These are phyloP conservation scores for Euzetes globulus DNA, from an alignment of 2,888 invertebrate genomes.

Conservation along the genomic window DNA sequence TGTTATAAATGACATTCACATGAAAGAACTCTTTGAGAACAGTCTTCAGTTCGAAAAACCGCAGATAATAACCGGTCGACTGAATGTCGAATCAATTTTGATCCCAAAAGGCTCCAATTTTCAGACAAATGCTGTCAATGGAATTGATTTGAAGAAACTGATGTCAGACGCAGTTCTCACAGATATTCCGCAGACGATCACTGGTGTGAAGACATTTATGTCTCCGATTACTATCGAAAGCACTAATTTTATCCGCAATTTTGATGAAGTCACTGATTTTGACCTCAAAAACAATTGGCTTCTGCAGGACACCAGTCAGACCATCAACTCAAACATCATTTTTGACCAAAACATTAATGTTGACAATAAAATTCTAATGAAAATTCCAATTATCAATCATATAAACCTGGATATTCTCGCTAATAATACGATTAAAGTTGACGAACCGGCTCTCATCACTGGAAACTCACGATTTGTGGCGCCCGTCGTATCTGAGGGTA, in stretches of 20 bases:
- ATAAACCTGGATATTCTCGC: conserved; percentile 33
- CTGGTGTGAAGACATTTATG: conserved; percentile 35
- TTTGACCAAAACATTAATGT: conserved; percentile 34
- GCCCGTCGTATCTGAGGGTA: conserved; percentile 31
- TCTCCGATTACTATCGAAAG: conserved; percentile 25
- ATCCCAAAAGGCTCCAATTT: conserved; percentile 31
- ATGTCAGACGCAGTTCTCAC: conserved; percentile 38
- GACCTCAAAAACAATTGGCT: conserved; percentile 38
- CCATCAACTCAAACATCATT: conserved; percentile 28
- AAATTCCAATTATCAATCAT: conserved; percentile 32
- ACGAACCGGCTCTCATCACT: conserved; percentile 31
- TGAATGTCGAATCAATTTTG: conserved; percentile 30
- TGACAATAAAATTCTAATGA: conserved; percentile 24
- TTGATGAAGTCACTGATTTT: conserved; percentile 38
- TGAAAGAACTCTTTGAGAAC: conserved; percentile 35
- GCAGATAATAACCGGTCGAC: background rate
- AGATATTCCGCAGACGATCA: conserved; percentile 36
- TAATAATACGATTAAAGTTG: conserved; percentile 35
- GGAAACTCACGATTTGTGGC: conserved; percentile 32
- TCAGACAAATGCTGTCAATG: conserved; percentile 34
- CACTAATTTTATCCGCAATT: conserved; percentile 29
- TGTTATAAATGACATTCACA: conserved; percentile 35
- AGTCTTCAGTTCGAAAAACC: conserved; percentile 34
- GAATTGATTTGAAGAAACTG: conserved; percentile 32
- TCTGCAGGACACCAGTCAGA: conserved; percentile 36